A percentile compares a stretch with the other conserved stretches of the same genome.
Evolutionary conservation across 2,113 vertebrate genomes (phyloP).

Genomic region (Sphaerodactylus townsendi): DNA sequence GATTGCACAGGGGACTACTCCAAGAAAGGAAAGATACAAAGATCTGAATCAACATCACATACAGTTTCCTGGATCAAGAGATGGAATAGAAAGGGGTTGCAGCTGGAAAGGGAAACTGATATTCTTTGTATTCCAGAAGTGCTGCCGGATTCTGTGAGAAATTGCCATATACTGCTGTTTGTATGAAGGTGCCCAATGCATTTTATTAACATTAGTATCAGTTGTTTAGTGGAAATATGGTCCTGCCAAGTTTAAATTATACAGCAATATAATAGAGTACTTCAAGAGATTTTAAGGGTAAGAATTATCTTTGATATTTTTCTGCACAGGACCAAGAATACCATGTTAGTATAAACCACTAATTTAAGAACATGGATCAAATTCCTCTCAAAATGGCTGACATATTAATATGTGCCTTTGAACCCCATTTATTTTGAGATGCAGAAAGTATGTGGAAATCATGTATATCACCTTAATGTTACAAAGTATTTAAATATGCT

Average conservation of each 20-base stretch:
- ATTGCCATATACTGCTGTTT: not conserved
- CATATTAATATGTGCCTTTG: not conserved
- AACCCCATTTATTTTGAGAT: not conserved
- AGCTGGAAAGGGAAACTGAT: not conserved
- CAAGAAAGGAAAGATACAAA: too few relatives aligned
- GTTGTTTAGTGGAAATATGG: not conserved
- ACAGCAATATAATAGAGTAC: not conserved
- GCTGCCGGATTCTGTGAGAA: not conserved
- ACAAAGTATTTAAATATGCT: not conserved
- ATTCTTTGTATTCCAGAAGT: not conserved
- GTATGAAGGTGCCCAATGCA: not conserved
- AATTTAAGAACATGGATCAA: not conserved
- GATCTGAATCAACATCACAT: too few relatives aligned
- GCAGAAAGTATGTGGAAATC: not conserved
- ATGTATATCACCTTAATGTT: not conserved
- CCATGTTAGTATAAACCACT: not conserved
- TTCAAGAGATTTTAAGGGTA: not conserved
- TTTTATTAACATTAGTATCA: not conserved
- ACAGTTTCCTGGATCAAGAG: too few relatives aligned
- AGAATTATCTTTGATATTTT: not conserved
- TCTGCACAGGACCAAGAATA: not conserved
- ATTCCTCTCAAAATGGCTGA: not conserved
- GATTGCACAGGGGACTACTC: too few relatives aligned
- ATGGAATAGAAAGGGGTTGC: too few relatives aligned
- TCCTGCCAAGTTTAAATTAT: constrained; percentile 13